Base-by-base conservation (phyloP, 2,888 invertebrate genomes). In the Galeruca laticollis region DNA sequence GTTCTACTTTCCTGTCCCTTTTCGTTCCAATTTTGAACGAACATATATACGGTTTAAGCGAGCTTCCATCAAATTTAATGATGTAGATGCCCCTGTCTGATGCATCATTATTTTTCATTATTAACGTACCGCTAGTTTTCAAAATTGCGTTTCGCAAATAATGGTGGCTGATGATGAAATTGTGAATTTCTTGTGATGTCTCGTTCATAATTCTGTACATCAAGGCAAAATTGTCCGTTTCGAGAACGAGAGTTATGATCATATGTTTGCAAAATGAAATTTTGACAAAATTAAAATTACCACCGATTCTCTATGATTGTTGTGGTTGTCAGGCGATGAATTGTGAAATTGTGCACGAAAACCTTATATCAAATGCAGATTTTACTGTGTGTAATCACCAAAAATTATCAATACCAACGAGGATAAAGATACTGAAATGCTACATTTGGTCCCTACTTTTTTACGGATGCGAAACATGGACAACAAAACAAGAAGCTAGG, bases 31-130 rank as follows among this genome's bases (percentile, higher is more conserved):
- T 35, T 73, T 68, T 66, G 65, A 69, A 68, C 74, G 60, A 10
- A 31, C 8, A 33, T 31, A 9, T 47, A 47, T 47, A 74, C 69
- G 73, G 74, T 77, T 78, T 79, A 78, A 75, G 78, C 76, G 77
- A 77, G 77, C 80, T 83, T 83, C 83, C 83, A 83, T 84, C 83
- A 84, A 83, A 83, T 84, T 84, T 84, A 84, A 84, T 83, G 84
- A 84, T 82, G 82, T 81, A 82, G 82, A 82, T 79, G 79, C 79
- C 78, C 78, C 78, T 79, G 81, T 81, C 82, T 84, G 84, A 84
- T 84, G 83, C 82, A 79, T 82, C 84, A 84, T 84, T 84, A 84
- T 84, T 84, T 84, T 84, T 84, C 84, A 83, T 84, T 84, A 84
- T 82, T 84, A 80, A 84, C 83, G 82, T 79, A 73, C 81, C 81